A percentile compares a stretch with the other conserved stretches of the same genome.
These are phyloP conservation scores for Chelonus formosanus DNA, from an alignment of 2,888 invertebrate species.

Conservation along the genomic window DNA sequence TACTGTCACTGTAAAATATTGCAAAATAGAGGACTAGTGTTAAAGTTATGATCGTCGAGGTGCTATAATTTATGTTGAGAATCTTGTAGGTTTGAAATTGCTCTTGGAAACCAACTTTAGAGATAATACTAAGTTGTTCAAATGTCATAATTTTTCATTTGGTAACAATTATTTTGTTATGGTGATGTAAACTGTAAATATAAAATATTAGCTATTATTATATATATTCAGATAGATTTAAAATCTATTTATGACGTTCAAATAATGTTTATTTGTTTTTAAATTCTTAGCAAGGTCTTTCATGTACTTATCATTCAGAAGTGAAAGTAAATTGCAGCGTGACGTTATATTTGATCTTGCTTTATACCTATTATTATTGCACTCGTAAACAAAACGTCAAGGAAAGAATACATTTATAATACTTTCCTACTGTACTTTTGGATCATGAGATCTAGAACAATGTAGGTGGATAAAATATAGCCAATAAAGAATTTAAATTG, in stretches of 20 bases:
- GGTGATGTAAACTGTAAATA: neutral
- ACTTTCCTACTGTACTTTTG: constrained; percentile 4
- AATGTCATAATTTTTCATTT: neutral
- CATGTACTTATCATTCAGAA: constrained; percentile 10
- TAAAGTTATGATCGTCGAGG: constrained; percentile 26
- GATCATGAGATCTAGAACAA: constrained; percentile 37
- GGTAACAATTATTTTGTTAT: neutral
- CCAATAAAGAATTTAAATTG: constrained; percentile 10
- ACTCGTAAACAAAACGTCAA: constrained; percentile 15
- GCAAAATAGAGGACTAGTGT: constrained; percentile 21
- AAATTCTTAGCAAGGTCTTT: constrained; percentile 19
- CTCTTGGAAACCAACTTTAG: constrained; percentile 13
- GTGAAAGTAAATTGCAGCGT: constrained; percentile 21
- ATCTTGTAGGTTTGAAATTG: constrained; percentile 28
- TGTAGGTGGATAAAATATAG: constrained; percentile 40
- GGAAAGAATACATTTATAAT: neutral
- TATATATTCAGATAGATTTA: too few species aligned
- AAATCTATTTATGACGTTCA: constrained; percentile 1
- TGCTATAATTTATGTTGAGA: constrained; percentile 27
- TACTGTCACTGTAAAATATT: constrained; percentile 29
- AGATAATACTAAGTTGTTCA: neutral
- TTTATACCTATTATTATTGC: constrained; percentile 7
- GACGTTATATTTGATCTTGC: constrained; percentile 9
- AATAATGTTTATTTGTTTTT: neutral
- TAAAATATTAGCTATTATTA: too few species aligned